Conservation (phyloP, 2,113 vertebrate species). For the Gambusia holbrooki region DNA sequence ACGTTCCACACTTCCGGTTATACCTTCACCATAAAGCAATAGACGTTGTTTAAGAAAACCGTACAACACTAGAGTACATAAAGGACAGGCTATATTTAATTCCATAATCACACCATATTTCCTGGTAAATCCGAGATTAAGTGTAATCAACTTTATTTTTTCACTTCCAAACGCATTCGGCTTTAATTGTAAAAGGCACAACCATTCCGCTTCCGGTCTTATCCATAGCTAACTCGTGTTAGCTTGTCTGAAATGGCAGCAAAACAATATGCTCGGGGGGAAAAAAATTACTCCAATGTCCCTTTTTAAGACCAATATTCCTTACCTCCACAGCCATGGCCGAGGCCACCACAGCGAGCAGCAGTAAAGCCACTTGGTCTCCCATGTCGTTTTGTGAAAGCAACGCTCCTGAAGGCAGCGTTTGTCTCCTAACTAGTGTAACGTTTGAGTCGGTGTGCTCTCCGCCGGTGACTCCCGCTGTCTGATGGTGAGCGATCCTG, state of each 20-base stretch:
- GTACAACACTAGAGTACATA: not conserved
- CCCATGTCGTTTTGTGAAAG: constrained; percentile 63
- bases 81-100: not conserved
- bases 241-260: constrained; percentile 12
- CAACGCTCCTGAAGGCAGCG: constrained; percentile 39
- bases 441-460: constrained; percentile 23
- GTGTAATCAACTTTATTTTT: not conserved
- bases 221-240: not conserved
- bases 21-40: not conserved
- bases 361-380: constrained; percentile 67
- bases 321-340: constrained; percentile 78
- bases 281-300: too few species aligned
- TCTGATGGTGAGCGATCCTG: constrained; percentile 69
- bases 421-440: constrained; percentile 24
- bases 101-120: not conserved
- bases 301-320: not conserved
- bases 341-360: constrained; percentile 69
- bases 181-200: not conserved
- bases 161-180: not conserved
- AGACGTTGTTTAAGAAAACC: not conserved
- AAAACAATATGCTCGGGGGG: constrained; percentile 53
- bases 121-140: not conserved
- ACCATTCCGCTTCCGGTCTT: constrained; percentile 32
- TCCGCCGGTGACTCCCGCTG: constrained; percentile 61
- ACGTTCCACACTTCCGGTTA: not conserved